Evolutionary conservation across 2,113 vertebrate genomes (phyloP), one percentile per base, ranked within the genome.

Genomic region (Deroptyus accipitrinus): DNA sequence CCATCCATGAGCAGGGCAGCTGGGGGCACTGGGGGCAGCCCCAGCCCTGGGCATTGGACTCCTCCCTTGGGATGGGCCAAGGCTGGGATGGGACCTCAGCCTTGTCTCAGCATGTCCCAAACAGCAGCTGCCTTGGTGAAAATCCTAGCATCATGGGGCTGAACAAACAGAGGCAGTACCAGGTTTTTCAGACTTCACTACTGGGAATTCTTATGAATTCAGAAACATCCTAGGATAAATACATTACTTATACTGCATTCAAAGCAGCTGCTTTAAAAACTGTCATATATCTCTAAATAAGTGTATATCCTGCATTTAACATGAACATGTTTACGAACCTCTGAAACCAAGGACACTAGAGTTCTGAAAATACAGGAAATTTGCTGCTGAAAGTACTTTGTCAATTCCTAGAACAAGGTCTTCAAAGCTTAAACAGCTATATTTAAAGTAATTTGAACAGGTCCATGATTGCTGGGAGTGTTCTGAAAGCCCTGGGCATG

Each of bases 381-480:
- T 75, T 79, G 30, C 33, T 69, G 30, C 49, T 64, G 80, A 11
- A 88, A 84, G 75, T 68, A 82, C 42, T 82, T 94, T 72, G 23
- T 41, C 86, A 72, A 4, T 68, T 79, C 24, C 48, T 76, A 31
- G 41, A 10, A 57, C 5, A 9, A 68, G 55, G 46, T 88, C 55
- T 91, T 86, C 35, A 76, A 66, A 87, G 22, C 22, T 91, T 83
- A 89, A 91, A 67, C 6, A 87, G 57, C 48, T 73, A 6, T 52
- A 86, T 95, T 92, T 83, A 68, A 86, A 94, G 35, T 69, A 64
- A 64, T 91, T 89, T 74, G 59, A 75, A 82, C 23, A 66, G 39
- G 79, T 41, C 57, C 19, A 11, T 46, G 62, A 57, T 89, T 84
- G 22, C 48, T 82, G 15, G 8, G 20, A 88, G 23, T 39, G 23